These are phyloP conservation scores for Lamproptera curius DNA, from an alignment of 2,888 invertebrate species.

Conservation along the genomic window DNA sequence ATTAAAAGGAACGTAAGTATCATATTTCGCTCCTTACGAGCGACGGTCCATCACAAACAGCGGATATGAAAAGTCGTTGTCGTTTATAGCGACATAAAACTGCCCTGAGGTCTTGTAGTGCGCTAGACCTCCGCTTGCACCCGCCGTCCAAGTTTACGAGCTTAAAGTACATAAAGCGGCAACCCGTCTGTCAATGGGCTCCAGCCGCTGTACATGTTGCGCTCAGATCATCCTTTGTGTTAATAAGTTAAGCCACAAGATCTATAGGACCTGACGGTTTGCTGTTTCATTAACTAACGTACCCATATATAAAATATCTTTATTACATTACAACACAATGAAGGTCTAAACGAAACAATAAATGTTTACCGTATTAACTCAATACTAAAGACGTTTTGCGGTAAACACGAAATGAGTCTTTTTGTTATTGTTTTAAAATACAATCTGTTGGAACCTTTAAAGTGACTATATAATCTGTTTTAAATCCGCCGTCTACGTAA, in stretches of 20 bases:
- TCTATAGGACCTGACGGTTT: neutral
- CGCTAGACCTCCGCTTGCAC: conserved; percentile 37
- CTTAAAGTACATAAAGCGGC: conserved; percentile 43
- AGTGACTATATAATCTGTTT: too few relatives aligned
- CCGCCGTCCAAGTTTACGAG: conserved; percentile 53
- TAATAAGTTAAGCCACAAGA: neutral
- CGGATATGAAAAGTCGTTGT: conserved; percentile 49
- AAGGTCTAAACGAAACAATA: too few relatives aligned
- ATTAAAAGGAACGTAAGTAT: too few relatives aligned
- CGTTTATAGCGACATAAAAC: conserved; percentile 63
- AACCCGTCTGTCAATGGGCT: neutral
- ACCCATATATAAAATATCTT: too few relatives aligned
- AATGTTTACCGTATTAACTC: too few relatives aligned
- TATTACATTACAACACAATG: too few relatives aligned
- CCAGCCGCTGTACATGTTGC: neutral
- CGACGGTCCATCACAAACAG: too few relatives aligned
- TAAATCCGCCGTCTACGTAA: neutral
- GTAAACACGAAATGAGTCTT: too few relatives aligned
- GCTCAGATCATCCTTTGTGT: neutral
- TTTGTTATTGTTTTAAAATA: too few relatives aligned
- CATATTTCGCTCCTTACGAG: too few relatives aligned
- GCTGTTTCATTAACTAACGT: neutral
- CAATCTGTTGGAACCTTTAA: too few relatives aligned
- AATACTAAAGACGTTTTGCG: too few relatives aligned
- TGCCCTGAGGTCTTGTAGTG: conserved; percentile 55